phyloP scores from a whole-genome alignment of 2,888 invertebrate genomes.

The Rhopalosiphum nymphaeae region DNA sequence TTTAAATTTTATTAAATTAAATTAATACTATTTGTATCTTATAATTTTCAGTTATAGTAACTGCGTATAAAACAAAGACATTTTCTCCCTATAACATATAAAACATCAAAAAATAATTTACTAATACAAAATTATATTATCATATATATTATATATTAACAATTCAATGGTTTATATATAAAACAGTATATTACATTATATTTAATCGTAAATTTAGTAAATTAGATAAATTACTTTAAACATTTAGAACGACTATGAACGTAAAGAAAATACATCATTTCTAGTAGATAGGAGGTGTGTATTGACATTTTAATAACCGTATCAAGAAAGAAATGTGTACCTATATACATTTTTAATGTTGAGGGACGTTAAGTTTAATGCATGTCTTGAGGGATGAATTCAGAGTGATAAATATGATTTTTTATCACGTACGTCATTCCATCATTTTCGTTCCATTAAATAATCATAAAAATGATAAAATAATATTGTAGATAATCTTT shows the following conservation, averaged over 20 bases:
- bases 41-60: background rate
- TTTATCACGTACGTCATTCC: conserved; percentile 40
- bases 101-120: background rate
- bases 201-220: background rate
- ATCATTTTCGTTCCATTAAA: conserved; percentile 40
- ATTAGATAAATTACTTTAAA: background rate
- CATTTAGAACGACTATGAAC: background rate
- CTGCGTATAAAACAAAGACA: background rate
- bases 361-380: background rate
- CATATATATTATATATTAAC: background rate
- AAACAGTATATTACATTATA: background rate
- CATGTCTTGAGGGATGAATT: background rate
- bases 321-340: background rate
- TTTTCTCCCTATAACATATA: background rate
- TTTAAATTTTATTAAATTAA: background rate
- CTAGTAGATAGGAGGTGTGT: background rate
- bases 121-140: background rate
- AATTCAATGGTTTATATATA: background rate
- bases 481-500: conserved; percentile 13
- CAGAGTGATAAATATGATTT: conserved; percentile 38
- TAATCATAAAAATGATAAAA: conserved; percentile 26
- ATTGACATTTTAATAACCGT: conserved; percentile 35
- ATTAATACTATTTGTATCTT: background rate
- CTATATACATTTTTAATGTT: conserved; percentile 6
- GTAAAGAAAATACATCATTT: background rate